Base-by-base conservation (phyloP, 2,797 vertebrate genomes). In the Acanthurus leucopareius region DNA sequence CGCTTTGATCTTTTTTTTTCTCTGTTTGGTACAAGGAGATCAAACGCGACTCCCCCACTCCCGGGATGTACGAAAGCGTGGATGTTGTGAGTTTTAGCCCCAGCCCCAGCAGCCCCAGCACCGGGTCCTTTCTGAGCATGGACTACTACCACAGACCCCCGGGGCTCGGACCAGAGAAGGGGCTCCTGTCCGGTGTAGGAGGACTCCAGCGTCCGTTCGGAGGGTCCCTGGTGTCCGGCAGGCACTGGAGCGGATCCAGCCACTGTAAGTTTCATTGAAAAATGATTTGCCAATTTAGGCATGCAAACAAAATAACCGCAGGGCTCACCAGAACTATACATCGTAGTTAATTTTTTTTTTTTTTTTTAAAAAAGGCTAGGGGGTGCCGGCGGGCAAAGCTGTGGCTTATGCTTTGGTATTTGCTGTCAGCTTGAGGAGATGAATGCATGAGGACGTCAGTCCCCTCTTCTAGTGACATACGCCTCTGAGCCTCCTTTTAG, bases 91-190 rank as follows among this genome's bases (percentile, higher is more conserved):
- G 84, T 82, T 71, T 91, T 44, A 91, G 89, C 77, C 91, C 91
- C 60, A 72, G 83, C 71, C 86, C 87, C 40, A 79, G 86, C 82
- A 92, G 91, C 78, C 91, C 92, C 10, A 82, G 74, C 57, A 59
- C 89, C 49, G 87, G 91, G 73, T 90, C 91, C 1, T 93, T 93
- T 4, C 86, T 93, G 20, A 65, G 91, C 82, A 91, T 91, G 92
- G 92, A 93, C 91, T 93, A 93, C 88, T 93, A 93, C 87, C 92
- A 93, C 90, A 63, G 89, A 81, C 81, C 90, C 25, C 91, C 92
- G 45, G 92, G 92, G 62, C 86, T 93, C 40, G 87, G 85, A n/a
- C 79, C 85, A 53, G 92, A 93, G 68, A 93, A 92, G 75, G 91
- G 89, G 9, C 85, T 90, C 17, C 84, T 91, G 71, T 51, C 90